Evolutionary conservation across 2,888 invertebrate species (phyloP).

Genomic region (Bibio marci): DNA sequence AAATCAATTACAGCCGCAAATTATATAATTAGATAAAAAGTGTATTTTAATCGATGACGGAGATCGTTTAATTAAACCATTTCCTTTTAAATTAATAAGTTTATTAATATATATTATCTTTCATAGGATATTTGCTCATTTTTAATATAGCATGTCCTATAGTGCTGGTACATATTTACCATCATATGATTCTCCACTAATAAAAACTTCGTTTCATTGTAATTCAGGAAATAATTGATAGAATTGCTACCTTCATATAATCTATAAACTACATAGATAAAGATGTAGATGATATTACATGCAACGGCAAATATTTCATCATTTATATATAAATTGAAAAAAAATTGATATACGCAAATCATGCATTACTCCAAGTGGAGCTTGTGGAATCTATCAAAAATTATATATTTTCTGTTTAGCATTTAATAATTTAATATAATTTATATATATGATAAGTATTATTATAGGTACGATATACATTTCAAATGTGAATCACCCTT

Average conservation of each 20-base stretch:
- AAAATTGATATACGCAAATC: too few species aligned
- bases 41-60: conserved; percentile 55
- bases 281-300: too few species aligned
- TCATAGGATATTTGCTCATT: conserved; percentile 38
- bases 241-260: conserved; percentile 64
- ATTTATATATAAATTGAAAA: too few species aligned
- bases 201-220: conserved; percentile 59
- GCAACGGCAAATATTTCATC: too few species aligned
- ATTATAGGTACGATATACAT: too few species aligned
- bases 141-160: conserved; percentile 54
- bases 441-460: too few species aligned
- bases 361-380: too few species aligned
- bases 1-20: too few species aligned
- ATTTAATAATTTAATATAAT: too few species aligned
- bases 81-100: conserved; percentile 29
- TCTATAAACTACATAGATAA: conserved; percentile 66
- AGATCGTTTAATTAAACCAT: conserved; percentile 70
- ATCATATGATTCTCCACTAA: conserved; percentile 80
- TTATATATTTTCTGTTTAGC: too few species aligned
- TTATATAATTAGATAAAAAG: conserved; percentile 67
- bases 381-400: too few species aligned
- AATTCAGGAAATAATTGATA: conserved; percentile 67
- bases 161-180: conserved; percentile 65
- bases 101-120: conserved; percentile 42
- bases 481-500: too few species aligned